Evolutionary conservation across 2,888 invertebrate genomes (phyloP), one percentile per base, ranked within the genome.

Genomic region (Augochlorella aurata): DNA sequence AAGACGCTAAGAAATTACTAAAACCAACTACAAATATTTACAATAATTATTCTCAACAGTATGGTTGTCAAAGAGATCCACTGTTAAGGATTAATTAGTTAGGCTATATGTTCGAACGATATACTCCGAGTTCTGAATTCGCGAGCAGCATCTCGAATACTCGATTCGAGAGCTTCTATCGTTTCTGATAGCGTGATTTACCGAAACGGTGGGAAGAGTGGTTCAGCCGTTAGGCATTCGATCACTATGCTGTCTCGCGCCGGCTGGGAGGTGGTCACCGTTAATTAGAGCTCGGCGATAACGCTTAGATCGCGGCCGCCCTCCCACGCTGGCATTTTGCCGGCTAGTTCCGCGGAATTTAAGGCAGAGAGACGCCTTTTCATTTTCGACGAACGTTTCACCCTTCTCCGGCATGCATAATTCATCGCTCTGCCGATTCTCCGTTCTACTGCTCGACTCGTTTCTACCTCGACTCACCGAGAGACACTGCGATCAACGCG

Each of bases 221-320:
- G 54, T 12, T 1, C n/a, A 1, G 54, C 21, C 47, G 29, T 38
- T n/a, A 29, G 44, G 8, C n/a, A 54, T 70, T 79, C 76, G 52
- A 65, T 47, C 50, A 58, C 24, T 8, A 16, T 29, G 58, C 24
- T 58, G 58, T 58, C 58, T 58, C 58, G 58, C 24, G 61, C 9
- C 14, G 49, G 73, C 44, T 49, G 78, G 58, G 69, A 38, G 9
- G 73, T 7, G 78, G 78, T 52, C 52, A 14, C 18, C 63, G 73
- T 79, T 81, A 79, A 81, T 81, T 79, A 81, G 67, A 54, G 73
- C n/a, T 38, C 9, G n/a, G 68, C 8, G 73, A 24, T 49, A 81
- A 69, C 79, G 24, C 47, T 63, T 54, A 52, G 44, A 73, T 21
- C 73, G 68, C 44, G n/a, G 29, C 29, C 18, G 50, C 7, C 50